phyloP scores from a whole-genome alignment of 2,113 vertebrate genomes.

The Globicephala melas region DNA sequence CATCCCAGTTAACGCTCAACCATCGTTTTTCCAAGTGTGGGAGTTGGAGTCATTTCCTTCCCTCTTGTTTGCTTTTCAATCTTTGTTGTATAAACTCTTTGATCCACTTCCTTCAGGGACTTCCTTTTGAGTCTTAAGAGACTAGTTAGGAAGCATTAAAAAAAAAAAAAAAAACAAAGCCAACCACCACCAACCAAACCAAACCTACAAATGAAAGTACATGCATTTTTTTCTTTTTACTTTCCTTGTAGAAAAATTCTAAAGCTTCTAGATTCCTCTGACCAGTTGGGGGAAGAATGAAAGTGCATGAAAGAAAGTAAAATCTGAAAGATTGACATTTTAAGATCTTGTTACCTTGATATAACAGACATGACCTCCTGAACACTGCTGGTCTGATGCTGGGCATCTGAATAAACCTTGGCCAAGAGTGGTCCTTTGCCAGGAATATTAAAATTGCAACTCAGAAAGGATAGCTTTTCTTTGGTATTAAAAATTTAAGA shows the following conservation, averaged over 20 bases:
- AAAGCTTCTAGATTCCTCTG: neutral
- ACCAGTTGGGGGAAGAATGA: neutral
- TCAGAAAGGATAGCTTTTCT: neutral
- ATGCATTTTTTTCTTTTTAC: neutral
- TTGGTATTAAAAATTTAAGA: neutral
- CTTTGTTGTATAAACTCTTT: neutral
- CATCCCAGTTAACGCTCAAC: neutral
- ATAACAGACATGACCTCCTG: neutral
- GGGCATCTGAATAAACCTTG: neutral
- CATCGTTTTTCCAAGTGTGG: neutral
- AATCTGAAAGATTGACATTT: neutral
- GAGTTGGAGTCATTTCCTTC: neutral
- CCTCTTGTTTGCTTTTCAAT: neutral
- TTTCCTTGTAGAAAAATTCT: neutral
- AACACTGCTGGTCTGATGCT: neutral
- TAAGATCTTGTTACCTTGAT: neutral
- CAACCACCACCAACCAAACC: neutral
- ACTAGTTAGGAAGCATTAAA: neutral
- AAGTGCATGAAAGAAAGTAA: neutral
- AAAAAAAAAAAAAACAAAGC: neutral
- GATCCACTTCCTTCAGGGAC: neutral
- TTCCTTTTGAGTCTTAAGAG: conserved; percentile 27
- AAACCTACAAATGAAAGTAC: neutral
- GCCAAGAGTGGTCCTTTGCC: neutral
- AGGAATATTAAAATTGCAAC: neutral